Evolutionary conservation across 1,140 invertebrate species (phyloP).

Genomic region (Leptopilina clavipes): DNA sequence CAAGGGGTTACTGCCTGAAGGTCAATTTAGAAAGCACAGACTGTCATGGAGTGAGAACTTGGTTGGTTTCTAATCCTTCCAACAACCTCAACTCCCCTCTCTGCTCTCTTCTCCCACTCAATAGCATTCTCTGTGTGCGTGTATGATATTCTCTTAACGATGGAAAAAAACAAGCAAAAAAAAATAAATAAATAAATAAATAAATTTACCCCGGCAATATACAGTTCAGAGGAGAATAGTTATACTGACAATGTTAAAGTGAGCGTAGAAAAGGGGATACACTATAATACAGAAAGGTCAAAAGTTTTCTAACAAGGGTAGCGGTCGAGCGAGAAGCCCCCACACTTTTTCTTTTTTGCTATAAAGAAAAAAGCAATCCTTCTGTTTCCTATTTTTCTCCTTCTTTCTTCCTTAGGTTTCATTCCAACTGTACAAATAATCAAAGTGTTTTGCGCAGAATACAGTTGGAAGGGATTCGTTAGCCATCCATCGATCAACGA

Average conservation of each 20-base stretch:
- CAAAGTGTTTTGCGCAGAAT: conserved; percentile 39
- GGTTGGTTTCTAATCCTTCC: conserved; percentile 37
- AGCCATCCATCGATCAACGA: conserved; percentile 43
- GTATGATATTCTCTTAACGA: conserved; percentile 21
- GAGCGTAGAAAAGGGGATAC: not conserved
- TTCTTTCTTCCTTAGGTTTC: conserved; percentile 33
- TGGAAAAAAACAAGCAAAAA: not conserved
- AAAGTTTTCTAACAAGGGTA: conserved; percentile 42
- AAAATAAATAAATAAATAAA: too few relatives aligned
- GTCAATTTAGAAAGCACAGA: conserved; percentile 18
- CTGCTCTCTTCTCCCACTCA: not conserved
- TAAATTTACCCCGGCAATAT: not conserved
- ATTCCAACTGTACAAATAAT: conserved; percentile 40
- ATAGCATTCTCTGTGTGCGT: conserved; percentile 37
- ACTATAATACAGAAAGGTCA: conserved; percentile 2
- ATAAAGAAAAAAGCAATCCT: conserved; percentile 2
- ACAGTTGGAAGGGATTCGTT: not conserved
- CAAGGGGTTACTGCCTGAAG: conserved; percentile 37
- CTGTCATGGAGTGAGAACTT: conserved; percentile 36
- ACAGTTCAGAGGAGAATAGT: not conserved
- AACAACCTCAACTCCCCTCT: not conserved
- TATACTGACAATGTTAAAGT: conserved; percentile 13
- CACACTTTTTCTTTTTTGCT: not conserved
- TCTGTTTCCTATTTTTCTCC: not conserved
- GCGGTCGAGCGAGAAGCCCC: conserved; percentile 19